phyloP scores from a whole-genome alignment of 2,888 invertebrate genomes.

The Acholoe squamosa region DNA sequence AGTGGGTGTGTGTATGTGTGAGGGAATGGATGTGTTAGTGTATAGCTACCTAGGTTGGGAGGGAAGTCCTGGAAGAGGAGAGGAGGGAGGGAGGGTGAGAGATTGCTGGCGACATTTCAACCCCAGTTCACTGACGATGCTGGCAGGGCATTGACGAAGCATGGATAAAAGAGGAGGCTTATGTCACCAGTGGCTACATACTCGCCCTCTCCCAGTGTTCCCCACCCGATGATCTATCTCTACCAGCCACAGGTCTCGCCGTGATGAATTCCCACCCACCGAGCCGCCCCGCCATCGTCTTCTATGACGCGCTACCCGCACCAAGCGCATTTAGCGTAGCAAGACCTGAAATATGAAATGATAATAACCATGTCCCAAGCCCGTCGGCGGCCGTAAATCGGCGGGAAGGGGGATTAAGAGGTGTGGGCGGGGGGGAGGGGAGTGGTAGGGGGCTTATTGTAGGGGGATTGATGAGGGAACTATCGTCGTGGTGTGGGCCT shows the following conservation, averaged over 20 bases:
- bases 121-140: slow-evolving; percentile 2
- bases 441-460: neutral
- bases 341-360: slow-evolving; percentile 41
- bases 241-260: neutral
- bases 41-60: neutral
- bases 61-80: neutral
- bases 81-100: neutral
- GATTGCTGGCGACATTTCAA: slow-evolving; percentile 14
- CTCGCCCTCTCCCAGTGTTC: neutral
- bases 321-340: slow-evolving; percentile 5
- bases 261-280: slow-evolving; percentile 32
- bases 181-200: neutral
- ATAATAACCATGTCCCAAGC: neutral
- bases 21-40: neutral
- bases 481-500: neutral
- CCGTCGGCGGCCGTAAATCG: neutral
- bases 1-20: neutral
- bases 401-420: neutral
- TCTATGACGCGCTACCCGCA: neutral
- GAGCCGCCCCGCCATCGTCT: neutral
- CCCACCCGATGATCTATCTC: neutral
- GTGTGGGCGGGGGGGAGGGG: neutral
- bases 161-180: neutral
- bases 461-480: neutral
- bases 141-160: neutral